Evolutionary conservation across 2,888 invertebrate species (phyloP), one percentile per base, ranked within the genome.

Genomic region (Apamea epomidion): DNA sequence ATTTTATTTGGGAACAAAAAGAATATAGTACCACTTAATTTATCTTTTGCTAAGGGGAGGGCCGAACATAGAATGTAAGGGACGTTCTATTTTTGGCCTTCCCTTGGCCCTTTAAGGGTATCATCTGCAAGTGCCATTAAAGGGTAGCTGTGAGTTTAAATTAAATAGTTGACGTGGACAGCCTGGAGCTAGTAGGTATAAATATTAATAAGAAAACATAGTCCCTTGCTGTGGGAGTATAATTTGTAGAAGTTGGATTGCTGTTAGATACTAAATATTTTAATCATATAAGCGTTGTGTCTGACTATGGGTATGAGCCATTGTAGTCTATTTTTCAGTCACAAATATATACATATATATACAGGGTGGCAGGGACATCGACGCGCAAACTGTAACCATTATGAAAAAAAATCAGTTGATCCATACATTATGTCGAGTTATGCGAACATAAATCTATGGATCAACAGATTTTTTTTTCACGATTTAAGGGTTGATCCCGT

Each of bases 1-100:
- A 68, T 45, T 68, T 48, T 60, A 62, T 76, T 64, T 29, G 7
- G 16, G 10, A 54, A 25, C 16, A 21, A 76, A 83, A 72, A 0
- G 0, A 70, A 45, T 75, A 10, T 71, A 71, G 18, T 29, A 8
- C 42, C 16, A 68, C 45, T 45, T 68, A 62, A 68, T 79, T 69
- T 51, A 65, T 67, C 12, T 73, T 78, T 37, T 45, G 12, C 21
- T 62, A 21, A 32, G n/a, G 21, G 7, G 0, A 7, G 18, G 0
- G 14, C 25, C 67, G n/a, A 72, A 73, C 65, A 78, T 77, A 73
- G 45, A 65, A 69, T 14, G 5, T 21, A 16, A 48, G 48, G 48
- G 16, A 48, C 48, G 16, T 48, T 48, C 16, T 48, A 48, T 48
- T 48, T 48, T 48, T 48, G 16, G 48, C 48, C 16, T 16, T 48